Evolutionary conservation across 2,113 vertebrate species (phyloP), one percentile per base, ranked within the genome.

Genomic region (Shinisaurus crocodilurus): DNA sequence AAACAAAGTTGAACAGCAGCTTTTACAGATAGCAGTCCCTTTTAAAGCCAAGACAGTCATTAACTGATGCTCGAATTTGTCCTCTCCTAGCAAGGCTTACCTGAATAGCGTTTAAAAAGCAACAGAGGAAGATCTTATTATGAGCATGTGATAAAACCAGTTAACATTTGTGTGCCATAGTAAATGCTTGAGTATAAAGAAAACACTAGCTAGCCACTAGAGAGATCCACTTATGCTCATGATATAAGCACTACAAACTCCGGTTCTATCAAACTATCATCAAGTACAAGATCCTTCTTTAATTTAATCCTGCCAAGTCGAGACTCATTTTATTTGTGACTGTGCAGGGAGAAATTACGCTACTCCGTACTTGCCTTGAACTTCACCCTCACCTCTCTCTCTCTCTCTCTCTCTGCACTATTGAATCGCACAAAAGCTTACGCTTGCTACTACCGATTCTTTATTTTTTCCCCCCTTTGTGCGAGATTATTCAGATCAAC

Each of bases 161-260:
- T 96, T 96, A 95, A 95, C 94, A 95, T 96, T 96, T 94, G 93
- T 93, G 93, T 95, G 95, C 94, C 63, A 85, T 9, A 65, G 93
- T 92, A 96, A 96, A 96, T 92, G 95, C 96, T 96, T 93, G 87
- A 95, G 93, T 91, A 94, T 95, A 96, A 96, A 96, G 96, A 93
- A 95, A 96, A 94, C 94, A 96, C 92, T 96, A 89, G 92, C 91
- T 93, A 96, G 88, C 94, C 96, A 95, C 96, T 96, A 96, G 95
- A 96, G 96, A 96, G 92, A 95, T 57, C 95, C 96, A 96, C 96
- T 96, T 96, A 92, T 94, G 94, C 92, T 96, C 94, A 91, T 95
- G 96, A 95, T 94, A 96, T 93, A 94, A 89, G 94, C 95, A 96
- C 96, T 96, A 96, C 94, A 96, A 94, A 93, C 95, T 92, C 91